Evolutionary conservation across 2,888 invertebrate species (phyloP).

Genomic region (Atherix ibis): DNA sequence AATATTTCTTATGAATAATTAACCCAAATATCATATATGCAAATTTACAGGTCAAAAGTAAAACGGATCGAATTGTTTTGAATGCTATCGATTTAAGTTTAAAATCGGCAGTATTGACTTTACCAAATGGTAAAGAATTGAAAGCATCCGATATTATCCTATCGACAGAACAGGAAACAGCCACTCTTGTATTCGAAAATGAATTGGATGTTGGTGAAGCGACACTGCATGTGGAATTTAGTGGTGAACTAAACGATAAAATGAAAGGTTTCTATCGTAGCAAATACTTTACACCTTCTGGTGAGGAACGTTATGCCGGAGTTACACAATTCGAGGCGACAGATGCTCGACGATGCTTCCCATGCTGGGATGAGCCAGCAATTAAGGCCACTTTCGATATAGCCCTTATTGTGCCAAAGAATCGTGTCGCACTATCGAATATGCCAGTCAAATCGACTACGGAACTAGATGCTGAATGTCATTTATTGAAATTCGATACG

Average conservation of each 20-base stretch:
- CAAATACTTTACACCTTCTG: constrained; percentile 59
- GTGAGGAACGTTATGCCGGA: constrained; percentile 67
- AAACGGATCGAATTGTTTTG: constrained; percentile 53
- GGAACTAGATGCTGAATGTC: constrained; percentile 30
- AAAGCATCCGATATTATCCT: constrained; percentile 20
- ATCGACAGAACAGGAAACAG: constrained; percentile 48
- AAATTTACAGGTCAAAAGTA: constrained; percentile 52
- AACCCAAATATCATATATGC: too few relatives aligned
- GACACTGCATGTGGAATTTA: constrained; percentile 15
- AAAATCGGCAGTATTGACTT: constrained; percentile 40
- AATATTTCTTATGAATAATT: too few relatives aligned
- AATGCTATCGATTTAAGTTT: constrained; percentile 65
- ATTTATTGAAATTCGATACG: constrained; percentile 53
- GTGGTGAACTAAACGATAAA: constrained; percentile 56
- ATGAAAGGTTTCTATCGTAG: constrained; percentile 93
- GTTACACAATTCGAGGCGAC: constrained; percentile 88
- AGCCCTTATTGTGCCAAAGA: constrained; percentile 61
- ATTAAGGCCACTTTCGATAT: constrained; percentile 91
- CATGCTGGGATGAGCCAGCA: constrained; percentile 97
- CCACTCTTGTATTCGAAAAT: constrained; percentile 46
- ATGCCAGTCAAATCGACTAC: constrained; percentile 55
- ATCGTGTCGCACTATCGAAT: constrained; percentile 80
- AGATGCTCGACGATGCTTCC: constrained; percentile 85
- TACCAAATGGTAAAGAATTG: constrained; percentile 31
- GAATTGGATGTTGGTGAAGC: constrained; percentile 40